Evolutionary conservation across 1,140 invertebrate species (phyloP).

Genomic region (Drosophila takahashii): DNA sequence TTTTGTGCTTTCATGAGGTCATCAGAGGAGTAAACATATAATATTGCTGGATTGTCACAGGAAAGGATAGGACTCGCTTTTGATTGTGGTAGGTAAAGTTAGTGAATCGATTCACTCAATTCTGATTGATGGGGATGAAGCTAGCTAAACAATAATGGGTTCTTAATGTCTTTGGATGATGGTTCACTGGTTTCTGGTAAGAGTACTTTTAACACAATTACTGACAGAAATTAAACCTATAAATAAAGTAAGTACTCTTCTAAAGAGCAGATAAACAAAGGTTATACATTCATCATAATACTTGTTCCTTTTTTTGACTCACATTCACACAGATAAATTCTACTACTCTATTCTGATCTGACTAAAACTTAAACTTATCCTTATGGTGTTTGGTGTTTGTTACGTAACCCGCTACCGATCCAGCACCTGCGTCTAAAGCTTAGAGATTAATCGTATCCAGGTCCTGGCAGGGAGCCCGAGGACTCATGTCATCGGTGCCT

Average conservation of each 20-base stretch:
- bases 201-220: conserved; percentile 14
- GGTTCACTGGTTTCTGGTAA: not conserved
- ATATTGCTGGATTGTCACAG: conserved; percentile 26
- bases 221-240: conserved; percentile 7
- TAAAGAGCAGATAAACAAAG: not conserved
- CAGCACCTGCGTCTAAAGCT: conserved; percentile 16
- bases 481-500: conserved; percentile 70
- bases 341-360: not conserved
- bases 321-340: conserved; percentile 14
- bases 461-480: conserved; percentile 87
- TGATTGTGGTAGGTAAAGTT: not conserved
- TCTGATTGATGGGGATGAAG: not conserved
- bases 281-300: conserved; percentile 24
- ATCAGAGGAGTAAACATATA: not conserved
- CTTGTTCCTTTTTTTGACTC: conserved; percentile 10
- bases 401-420: conserved; percentile 8
- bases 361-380: conserved; percentile 12
- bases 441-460: conserved; percentile 89
- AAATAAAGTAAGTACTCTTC: not conserved
- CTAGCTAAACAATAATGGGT: not conserved
- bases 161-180: conserved; percentile 21
- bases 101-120: not conserved
- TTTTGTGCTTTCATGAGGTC: conserved; percentile 18
- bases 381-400: conserved; percentile 62
- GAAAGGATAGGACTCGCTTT: not conserved